Base-by-base conservation (phyloP, 1,140 invertebrate species). In the Lerema accius region DNA sequence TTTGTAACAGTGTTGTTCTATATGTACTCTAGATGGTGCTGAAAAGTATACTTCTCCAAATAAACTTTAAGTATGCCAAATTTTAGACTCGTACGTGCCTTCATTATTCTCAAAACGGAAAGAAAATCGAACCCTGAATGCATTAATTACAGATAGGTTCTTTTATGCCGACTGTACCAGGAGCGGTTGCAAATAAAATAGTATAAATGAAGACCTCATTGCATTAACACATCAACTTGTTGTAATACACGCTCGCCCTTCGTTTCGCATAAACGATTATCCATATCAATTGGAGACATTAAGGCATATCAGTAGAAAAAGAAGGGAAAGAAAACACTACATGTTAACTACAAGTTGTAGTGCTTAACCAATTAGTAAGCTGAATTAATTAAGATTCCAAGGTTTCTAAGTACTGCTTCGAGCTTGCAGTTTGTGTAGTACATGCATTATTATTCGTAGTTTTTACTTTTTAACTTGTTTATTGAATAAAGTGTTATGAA, bases 361-460 rank as follows among this genome's bases (percentile, higher is more conserved):
- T 63, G 73, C 76, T 71, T 76, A 72, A 73, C 82, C 80, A 89
- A 89, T 89, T 86, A 89, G 81, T 67, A 70, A 73, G 71, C 69
- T 71, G 66, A 73, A 73, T 75, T 75, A 70, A 65, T 77, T 71
- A 63, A 61, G 62, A 76, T 37, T 53, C 37, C 35, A 53, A 19
- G 37, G 50, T 19, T 0, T 53, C 19, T 17, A 53, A 53, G 50
- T 43, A 43, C 11, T 43, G 15, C 13, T 32, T 32, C 13, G 16
- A 32, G 46, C 46, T 28, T 49, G 46, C 32, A 7, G 26, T 32
- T 19, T 32, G 10, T 49, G 28, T 49, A 4, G 1, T 32, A 5
- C 28, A 9, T 7, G 28, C 28, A 1, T 32, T 32, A 32, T 32
- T 7, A 32, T 7, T 5, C 4, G 1, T 7, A 7, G 4, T 7